Conservation (phyloP, 2,113 vertebrate genomes). For the Otolemur garnettii region DNA sequence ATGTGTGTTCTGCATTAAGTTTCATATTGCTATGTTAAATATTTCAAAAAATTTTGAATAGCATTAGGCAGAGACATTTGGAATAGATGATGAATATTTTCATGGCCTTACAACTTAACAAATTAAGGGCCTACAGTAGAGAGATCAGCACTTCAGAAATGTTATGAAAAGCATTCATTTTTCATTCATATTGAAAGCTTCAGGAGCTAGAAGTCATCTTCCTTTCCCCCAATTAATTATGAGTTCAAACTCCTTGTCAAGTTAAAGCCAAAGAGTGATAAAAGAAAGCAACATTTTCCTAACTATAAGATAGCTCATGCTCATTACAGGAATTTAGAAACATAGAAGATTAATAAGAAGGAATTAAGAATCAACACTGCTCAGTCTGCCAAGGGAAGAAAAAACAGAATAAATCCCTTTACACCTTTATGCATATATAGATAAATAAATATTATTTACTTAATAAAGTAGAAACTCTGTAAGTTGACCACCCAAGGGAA, state of each 20-base stretch:
- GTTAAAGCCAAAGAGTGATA: conserved; percentile 23
- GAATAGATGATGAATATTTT: conserved; percentile 66
- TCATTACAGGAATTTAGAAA: conserved; percentile 65
- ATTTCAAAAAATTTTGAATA: conserved; percentile 34
- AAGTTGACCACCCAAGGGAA: too few relatives aligned
- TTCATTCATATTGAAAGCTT: conserved; percentile 70
- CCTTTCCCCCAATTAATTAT: conserved; percentile 66
- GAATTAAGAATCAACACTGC: conserved; percentile 50
- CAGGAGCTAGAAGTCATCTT: conserved; percentile 68
- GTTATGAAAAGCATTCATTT: conserved; percentile 65
- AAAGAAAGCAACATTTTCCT: conserved; percentile 62
- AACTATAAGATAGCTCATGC: conserved; percentile 61
- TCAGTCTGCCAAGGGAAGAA: conserved; percentile 1
- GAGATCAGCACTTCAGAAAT: conserved; percentile 69
- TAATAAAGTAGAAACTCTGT: too few relatives aligned
- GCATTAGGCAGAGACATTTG: conserved; percentile 6
- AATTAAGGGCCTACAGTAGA: conserved; percentile 42
- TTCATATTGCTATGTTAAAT: conserved; percentile 7
- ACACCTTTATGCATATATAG: neutral
- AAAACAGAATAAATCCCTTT: conserved; percentile 6
- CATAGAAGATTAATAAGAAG: conserved; percentile 53
- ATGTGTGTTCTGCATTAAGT: neutral
- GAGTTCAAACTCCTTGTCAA: conserved; percentile 66
- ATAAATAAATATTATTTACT: neutral
- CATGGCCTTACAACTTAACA: conserved; percentile 57